Evolutionary conservation across 2,797 vertebrate species (phyloP).

Genomic region (Stomatorhinus walkeri): DNA sequence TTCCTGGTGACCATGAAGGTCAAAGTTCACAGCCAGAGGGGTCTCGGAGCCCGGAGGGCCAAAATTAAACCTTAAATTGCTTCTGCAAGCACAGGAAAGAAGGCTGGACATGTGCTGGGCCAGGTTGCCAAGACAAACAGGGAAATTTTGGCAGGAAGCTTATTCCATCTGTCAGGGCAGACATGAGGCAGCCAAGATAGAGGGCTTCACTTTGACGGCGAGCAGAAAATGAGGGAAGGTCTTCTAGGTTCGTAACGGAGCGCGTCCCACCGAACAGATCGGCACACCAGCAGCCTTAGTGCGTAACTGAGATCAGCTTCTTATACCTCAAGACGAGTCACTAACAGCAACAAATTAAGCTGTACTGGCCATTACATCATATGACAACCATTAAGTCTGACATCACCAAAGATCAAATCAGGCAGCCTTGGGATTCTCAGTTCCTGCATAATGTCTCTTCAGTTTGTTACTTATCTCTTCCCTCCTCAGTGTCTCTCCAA

Average conservation of each 20-base stretch:
- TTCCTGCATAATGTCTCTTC: neutral
- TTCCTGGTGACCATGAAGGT: neutral
- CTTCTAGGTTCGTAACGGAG: neutral
- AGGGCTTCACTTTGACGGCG: conserved; percentile 5
- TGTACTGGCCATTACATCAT: neutral
- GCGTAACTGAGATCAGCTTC: neutral
- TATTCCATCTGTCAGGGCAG: conserved; percentile 24
- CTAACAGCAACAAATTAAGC: neutral
- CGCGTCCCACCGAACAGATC: neutral
- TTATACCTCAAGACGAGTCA: neutral
- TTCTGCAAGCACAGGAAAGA: conserved; percentile 14
- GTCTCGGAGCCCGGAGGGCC: neutral
- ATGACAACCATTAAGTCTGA: neutral
- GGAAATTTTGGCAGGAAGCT: conserved; percentile 10
- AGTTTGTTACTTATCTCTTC: neutral
- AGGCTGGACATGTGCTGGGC: conserved; percentile 8
- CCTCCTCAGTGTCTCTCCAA: neutral
- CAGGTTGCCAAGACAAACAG: conserved; percentile 10
- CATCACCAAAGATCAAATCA: neutral
- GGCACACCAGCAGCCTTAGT: neutral
- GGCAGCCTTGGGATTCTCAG: neutral
- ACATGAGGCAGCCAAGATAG: conserved; percentile 26
- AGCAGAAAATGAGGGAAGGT: neutral
- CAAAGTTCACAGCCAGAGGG: neutral
- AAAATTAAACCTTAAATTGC: neutral